Evolutionary conservation across 2,113 vertebrate species (phyloP), one percentile per base, ranked within the genome.

Genomic region (Leuciscus idus): DNA sequence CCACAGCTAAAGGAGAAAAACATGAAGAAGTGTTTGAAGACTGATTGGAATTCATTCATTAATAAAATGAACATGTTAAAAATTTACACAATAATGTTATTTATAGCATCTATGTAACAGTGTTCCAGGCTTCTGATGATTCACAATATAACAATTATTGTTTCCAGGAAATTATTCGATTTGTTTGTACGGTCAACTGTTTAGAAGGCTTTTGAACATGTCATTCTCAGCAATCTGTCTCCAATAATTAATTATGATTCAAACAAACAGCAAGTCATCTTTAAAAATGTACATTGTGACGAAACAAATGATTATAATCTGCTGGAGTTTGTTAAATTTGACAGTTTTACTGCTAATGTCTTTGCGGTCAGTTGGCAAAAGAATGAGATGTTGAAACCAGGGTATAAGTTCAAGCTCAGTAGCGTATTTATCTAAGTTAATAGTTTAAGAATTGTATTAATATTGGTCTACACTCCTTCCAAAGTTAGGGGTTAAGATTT

Each of bases 91-190:
- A 26, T 17, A 5, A 23, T 52, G 72, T 26, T 74, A 48, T 39
- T 73, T 86, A 55, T 73, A 28, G 43, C 70, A 26, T 72, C 43
- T 19, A 72, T 48, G 21, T 39, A 12, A 62, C 50, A 30, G 13
- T n/a, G 43, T 59, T 55, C 33, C 48, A 70, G 52, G 30, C 23
- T 43, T 81, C 33, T 81, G 21, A 64, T 33, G 13, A 75, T 50
- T 48, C 26, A 48, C 73, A 75, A 50, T 39, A 48, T 62, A 17
- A 43, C 4, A 61, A 43, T 74, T 61, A 79, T 57, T 39, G 17
- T 48, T 70, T 83, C 81, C 81, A 86, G 74, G 76, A 57, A 50
- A 30, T n/a, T 1, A 39, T 83, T 28, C 52, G 23, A 50, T 80
- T 50, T 46, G 64, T 50, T 80, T 86, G 30, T 36, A 23, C 17